Evolutionary conservation across 2,888 invertebrate species (phyloP).

Genomic region (Hypercompe scribonia): DNA sequence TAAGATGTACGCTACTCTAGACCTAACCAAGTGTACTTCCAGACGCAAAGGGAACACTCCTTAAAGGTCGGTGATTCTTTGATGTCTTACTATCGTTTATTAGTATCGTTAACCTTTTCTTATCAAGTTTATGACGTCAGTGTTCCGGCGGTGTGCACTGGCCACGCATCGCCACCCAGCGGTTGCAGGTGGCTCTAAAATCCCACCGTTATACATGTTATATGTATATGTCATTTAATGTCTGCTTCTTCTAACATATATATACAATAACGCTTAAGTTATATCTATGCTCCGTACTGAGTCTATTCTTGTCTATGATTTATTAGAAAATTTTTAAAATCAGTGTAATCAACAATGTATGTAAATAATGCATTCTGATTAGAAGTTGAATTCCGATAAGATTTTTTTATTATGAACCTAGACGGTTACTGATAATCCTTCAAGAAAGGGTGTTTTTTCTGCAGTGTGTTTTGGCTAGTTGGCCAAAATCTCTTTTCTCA

Average conservation of each 20-base stretch:
- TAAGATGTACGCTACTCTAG: not conserved
- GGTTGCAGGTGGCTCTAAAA: conserved; percentile 22
- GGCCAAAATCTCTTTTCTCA: too few relatives aligned
- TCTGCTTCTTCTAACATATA: conserved; percentile 1
- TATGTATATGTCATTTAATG: not conserved
- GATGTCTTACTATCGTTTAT: conserved; percentile 36
- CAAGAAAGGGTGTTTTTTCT: too few relatives aligned
- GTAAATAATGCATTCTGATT: not conserved
- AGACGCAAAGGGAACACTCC: not conserved
- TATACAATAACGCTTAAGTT: conserved; percentile 9
- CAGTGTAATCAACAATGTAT: not conserved
- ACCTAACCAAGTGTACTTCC: not conserved
- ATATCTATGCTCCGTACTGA: not conserved
- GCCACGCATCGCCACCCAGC: conserved; percentile 22
- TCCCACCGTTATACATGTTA: conserved; percentile 5
- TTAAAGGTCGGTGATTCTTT: conserved; percentile 50
- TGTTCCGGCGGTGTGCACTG: conserved; percentile 37
- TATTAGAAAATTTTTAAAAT: not conserved
- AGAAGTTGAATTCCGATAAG: not conserved
- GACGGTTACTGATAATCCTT: too few relatives aligned
- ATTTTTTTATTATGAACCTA: too few relatives aligned
- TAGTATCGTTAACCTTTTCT: conserved; percentile 49
- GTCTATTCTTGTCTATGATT: not conserved
- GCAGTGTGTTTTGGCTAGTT: too few relatives aligned
- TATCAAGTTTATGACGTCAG: conserved; percentile 51